A percentile compares a stretch with the other conserved stretches of the same genome.
Conservation (phyloP, 2,113 vertebrate species). For the Copsychus sechellarum region DNA sequence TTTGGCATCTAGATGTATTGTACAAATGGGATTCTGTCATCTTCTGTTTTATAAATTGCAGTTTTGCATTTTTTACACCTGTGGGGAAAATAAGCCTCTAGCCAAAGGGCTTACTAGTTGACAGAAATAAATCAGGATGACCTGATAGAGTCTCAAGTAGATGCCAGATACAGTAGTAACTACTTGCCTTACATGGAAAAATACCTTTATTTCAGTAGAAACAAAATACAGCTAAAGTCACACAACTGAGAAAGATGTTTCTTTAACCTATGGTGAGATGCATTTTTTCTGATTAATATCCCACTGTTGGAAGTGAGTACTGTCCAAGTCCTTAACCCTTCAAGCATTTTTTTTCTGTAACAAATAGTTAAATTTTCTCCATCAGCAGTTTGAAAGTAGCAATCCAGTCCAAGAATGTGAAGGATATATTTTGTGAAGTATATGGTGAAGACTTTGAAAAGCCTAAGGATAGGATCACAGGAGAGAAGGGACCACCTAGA, state of each 20-base stretch:
- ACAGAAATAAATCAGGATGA: conserved; percentile 68
- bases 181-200: conserved; percentile 30
- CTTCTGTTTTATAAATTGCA: conserved; percentile 70
- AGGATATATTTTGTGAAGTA: conserved; percentile 23
- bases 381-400: conserved; percentile 54
- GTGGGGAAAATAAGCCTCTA: conserved; percentile 66
- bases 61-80: conserved; percentile 76
- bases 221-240: conserved; percentile 9
- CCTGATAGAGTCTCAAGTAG: conserved; percentile 47
- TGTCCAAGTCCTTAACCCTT: conserved; percentile 57
- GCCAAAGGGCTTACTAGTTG: conserved; percentile 61
- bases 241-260: conserved; percentile 34
- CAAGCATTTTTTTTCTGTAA: conserved; percentile 36
- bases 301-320: conserved; percentile 15
- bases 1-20: conserved; percentile 68
- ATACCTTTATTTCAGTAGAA: conserved; percentile 46
- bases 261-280: conserved; percentile 21
- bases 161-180: conserved; percentile 58
- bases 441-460: conserved; percentile 36
- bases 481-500: conserved; percentile 33
- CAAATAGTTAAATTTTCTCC: conserved; percentile 58
- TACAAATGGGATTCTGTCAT: conserved; percentile 70
- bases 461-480: background rate
- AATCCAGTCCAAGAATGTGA: conserved; percentile 27
- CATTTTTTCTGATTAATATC: conserved; percentile 53